Base-by-base conservation (phyloP, 2,888 invertebrate species). In the Apodemia duryi region DNA sequence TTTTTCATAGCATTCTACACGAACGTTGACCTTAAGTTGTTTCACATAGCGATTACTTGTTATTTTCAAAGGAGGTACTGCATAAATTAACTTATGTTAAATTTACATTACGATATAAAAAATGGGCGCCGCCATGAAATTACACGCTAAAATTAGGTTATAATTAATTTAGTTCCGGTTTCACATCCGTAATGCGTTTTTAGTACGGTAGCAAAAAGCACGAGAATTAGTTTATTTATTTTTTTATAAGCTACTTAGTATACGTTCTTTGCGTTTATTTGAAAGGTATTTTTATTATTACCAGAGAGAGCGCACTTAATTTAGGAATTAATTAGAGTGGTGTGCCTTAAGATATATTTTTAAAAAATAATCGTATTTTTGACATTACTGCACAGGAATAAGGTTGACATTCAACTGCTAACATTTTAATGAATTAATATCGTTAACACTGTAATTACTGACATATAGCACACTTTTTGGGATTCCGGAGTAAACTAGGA, bases 151-250 rank as follows among this genome's bases (percentile, higher is more conserved):
- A 60, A 35, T 60, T 71, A 77, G 77, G 84, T 85, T 87, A 82
- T 84, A 86, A 86, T 85, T 84, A 84, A 73, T 63, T 77, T 79
- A 85, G 89, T 89, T 90, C 90, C 90, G 88, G 86, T 86, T 91
- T 72, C 75, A 85, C 82, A 88, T 91, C 89, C 65, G 76, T 84
- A 84, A 85, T 84, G 78, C 77, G 77, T 76, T 81, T 78, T 75
- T 71, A 74, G 72, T 69, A 63, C 70, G 73, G 81, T 82, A 77
- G 38, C 38, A 80, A 76, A 84, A 83, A 80, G 73, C 13, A 46
- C 46, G 46, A 28, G 29, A 62, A 46, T 60, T 60, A 60, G 57
- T 60, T 35, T 60, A 60, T 35, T 60, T 35, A 28, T 29, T 35
- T 60, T 60, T 60, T 60, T 35, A 35, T 13, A 13, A 29, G 13